Evolutionary conservation across 1,140 invertebrate genomes (phyloP).

Genomic region (Bombus consobrinus): DNA sequence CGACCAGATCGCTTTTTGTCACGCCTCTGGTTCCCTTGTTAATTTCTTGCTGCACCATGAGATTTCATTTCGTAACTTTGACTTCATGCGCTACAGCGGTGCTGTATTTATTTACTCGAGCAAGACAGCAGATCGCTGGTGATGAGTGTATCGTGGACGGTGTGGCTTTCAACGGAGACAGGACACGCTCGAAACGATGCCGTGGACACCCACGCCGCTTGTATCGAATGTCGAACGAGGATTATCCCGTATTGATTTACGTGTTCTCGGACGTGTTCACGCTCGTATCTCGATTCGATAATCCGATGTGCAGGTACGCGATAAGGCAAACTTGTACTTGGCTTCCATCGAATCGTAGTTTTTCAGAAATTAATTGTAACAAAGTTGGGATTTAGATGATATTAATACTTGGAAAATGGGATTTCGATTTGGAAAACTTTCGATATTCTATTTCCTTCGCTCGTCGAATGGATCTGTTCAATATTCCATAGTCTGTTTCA

Average conservation of each 20-base stretch:
- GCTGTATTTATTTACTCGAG: too few species aligned
- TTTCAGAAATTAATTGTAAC: too few species aligned
- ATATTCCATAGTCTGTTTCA: too few species aligned
- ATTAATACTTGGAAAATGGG: too few species aligned
- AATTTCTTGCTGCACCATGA: slow-evolving; percentile 51
- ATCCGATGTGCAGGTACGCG: background rate
- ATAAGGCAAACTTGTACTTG: too few species aligned
- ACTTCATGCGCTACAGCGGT: too few species aligned
- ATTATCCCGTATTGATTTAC: slow-evolving; percentile 69
- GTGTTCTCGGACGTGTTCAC: slow-evolving; percentile 24
- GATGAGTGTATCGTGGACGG: background rate
- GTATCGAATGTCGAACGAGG: slow-evolving; percentile 53
- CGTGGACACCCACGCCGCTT: slow-evolving; percentile 48
- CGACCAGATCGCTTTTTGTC: slow-evolving; percentile 52
- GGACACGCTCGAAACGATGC: background rate
- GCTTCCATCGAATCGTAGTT: too few species aligned
- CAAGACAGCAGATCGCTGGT: background rate
- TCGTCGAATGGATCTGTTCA: too few species aligned
- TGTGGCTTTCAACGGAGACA: background rate
- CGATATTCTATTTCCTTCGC: too few species aligned
- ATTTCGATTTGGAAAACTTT: too few species aligned
- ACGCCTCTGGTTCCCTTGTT: slow-evolving; percentile 11
- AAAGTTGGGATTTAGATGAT: too few species aligned
- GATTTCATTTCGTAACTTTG: slow-evolving; percentile 52
- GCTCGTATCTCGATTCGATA: background rate